Evolutionary conservation across 2,888 invertebrate genomes (phyloP).

Genomic region (Lasioglossum calceatum): DNA sequence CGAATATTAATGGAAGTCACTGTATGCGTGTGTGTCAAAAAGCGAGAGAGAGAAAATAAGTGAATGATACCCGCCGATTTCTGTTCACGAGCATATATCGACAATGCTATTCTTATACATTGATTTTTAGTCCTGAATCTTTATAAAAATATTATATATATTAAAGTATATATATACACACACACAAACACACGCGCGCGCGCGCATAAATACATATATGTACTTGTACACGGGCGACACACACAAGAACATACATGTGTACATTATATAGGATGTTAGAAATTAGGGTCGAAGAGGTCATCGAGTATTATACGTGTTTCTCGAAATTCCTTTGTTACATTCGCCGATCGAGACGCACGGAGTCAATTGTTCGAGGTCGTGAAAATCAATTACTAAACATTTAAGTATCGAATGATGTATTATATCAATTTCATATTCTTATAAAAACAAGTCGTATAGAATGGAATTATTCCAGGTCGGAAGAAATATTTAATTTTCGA

Average conservation of each 20-base stretch:
- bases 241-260: conserved; percentile 22
- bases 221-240: conserved; percentile 21
- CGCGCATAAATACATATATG: conserved; percentile 6
- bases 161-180: conserved; percentile 39
- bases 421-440: no score
- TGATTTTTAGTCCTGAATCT: conserved; percentile 59
- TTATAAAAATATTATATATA: conserved; percentile 48
- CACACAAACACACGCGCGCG: conserved; percentile 15
- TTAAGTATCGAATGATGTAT: no score
- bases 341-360: not conserved
- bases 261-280: conserved; percentile 35
- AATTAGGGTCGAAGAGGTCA: conserved; percentile 33
- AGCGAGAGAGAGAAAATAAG: not conserved
- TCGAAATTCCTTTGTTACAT: conserved; percentile 23
- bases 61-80: conserved; percentile 25
- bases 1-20: no score
- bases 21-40: not conserved
- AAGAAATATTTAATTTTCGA: no score
- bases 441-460: no score
- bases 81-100: conserved; percentile 54
- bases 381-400: no score
- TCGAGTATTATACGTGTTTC: conserved; percentile 41
- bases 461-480: no score
- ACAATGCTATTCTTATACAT: conserved; percentile 61
- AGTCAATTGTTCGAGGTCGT: not conserved